These are phyloP conservation scores for Chiroxiphia lanceolata DNA, from an alignment of 2,797 vertebrate genomes.

Conservation along the genomic window DNA sequence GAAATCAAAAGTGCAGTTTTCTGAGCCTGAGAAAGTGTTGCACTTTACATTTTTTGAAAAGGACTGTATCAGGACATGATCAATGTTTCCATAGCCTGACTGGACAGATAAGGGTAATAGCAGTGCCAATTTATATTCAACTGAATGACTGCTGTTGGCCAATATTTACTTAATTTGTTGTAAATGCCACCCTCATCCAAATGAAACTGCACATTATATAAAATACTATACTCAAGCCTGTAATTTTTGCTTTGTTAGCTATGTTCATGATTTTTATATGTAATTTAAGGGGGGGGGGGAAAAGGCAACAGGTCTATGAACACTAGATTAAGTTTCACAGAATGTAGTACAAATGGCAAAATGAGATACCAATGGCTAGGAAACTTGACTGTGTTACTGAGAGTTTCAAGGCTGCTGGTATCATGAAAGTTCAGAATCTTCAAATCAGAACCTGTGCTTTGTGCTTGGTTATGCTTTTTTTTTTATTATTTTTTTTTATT, in stretches of 20 bases:
- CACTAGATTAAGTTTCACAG: background rate
- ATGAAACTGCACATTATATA: background rate
- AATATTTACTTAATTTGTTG: conserved; percentile 5
- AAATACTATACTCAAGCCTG: background rate
- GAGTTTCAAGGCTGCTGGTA: background rate
- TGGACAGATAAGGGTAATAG: background rate
- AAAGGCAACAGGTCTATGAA: background rate
- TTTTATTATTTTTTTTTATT: too few species aligned
- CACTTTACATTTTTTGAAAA: background rate
- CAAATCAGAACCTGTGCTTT: background rate
- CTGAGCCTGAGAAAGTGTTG: background rate
- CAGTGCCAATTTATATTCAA: background rate
- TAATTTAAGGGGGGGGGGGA: background rate
- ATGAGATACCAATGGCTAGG: background rate
- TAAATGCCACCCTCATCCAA: background rate
- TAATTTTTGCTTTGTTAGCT: background rate
- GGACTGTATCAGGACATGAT: background rate
- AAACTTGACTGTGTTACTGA: background rate
- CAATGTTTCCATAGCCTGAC: background rate
- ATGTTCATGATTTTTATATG: background rate
- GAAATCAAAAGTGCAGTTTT: background rate
- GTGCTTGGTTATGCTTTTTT: background rate
- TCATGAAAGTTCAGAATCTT: background rate
- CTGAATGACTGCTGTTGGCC: background rate
- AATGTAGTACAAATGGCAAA: background rate